phyloP scores from a whole-genome alignment of 2,113 vertebrate species.

The Dissostichus mawsoni region DNA sequence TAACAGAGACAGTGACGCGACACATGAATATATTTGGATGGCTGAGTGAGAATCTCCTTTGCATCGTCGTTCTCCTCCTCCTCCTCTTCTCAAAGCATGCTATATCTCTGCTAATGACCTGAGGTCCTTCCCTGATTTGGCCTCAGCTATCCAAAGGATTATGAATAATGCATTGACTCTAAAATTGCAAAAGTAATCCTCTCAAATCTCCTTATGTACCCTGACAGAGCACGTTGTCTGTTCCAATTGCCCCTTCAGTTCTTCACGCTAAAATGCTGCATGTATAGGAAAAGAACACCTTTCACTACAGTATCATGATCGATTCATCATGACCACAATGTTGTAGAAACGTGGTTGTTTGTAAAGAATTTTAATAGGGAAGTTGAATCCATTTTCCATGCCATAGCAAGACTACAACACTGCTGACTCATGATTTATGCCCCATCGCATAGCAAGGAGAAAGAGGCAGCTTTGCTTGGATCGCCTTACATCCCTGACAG shows the following conservation, averaged over 20 bases:
- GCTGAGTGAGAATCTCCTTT: slow-evolving; percentile 53
- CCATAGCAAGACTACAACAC: slow-evolving; percentile 47
- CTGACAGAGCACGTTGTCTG: slow-evolving; percentile 79
- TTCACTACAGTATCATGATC: slow-evolving; percentile 42
- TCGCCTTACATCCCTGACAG: slow-evolving; percentile 61
- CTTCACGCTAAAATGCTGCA: slow-evolving; percentile 61
- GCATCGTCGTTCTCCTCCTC: slow-evolving; percentile 54
- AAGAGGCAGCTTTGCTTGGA: slow-evolving; percentile 47
- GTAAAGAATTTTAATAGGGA: slow-evolving; percentile 39
- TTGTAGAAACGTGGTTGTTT: slow-evolving; percentile 39
- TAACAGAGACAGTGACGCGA: slow-evolving; percentile 40
- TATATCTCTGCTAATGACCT: slow-evolving; percentile 77
- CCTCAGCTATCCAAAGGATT: slow-evolving; percentile 83
- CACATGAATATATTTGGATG: slow-evolving; percentile 56
- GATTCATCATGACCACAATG: slow-evolving; percentile 53
- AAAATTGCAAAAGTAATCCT: slow-evolving; percentile 88
- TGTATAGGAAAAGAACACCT: slow-evolving; percentile 29
- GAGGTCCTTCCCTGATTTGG: slow-evolving; percentile 83
- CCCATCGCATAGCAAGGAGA: slow-evolving; percentile 27
- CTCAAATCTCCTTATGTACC: slow-evolving; percentile 85
- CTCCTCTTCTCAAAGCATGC: slow-evolving; percentile 62
- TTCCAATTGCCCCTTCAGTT: slow-evolving; percentile 77
- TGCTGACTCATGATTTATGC: slow-evolving; percentile 79
- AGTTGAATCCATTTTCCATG: slow-evolving; percentile 43
- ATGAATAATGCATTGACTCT: slow-evolving; percentile 87